Evolutionary conservation across 92 coral and sea anemone genomes (phyloP), one percentile per base, ranked within the genome.

Genomic region (Ricordea florida): DNA sequence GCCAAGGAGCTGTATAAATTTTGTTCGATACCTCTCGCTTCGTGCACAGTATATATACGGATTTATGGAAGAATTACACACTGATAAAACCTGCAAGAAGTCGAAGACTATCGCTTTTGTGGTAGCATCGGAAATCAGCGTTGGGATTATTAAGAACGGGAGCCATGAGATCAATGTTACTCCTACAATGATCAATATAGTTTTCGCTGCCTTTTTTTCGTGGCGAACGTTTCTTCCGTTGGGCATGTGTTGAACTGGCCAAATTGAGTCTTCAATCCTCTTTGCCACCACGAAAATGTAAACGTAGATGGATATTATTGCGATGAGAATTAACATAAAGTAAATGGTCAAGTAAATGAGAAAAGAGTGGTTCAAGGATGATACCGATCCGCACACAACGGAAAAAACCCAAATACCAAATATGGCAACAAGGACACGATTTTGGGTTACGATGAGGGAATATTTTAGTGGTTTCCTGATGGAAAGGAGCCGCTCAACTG

Each of bases 401-500:
- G 80, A 73, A 59, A 73, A 58, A 0, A 44, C n/a, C 91, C 91
- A 85, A 9, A 81, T 57, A 1, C 60, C 36, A 23, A 49, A 27
- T 25, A 85, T 35, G 4, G 50, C 59, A 8, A 45, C 7, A 5
- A 34, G 13, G 0, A 82, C 91, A 2, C 86, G 77, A 6, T 9
- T 37, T 43, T 13, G 62, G 13, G 91, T 85, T 33, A 66, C 67
- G 8, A 72, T 20, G 3, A 64, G 23, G 18, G 52, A 35, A 45
- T 85, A 79, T 35, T 53, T 42, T 10, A 85, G 50, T 0, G 91
- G 91, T 29, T 50, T 60, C 4, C 76, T 61, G 28, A 85, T 79
- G 41, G 91, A 76, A 11, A 85, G 30, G 29, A 85, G 55, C 14
- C 91, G 76, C 32, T 89, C 94, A 31, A 89, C 62, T 13, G 94